Base-by-base conservation (phyloP, 1,140 invertebrate species). In the Mya arenaria region DNA sequence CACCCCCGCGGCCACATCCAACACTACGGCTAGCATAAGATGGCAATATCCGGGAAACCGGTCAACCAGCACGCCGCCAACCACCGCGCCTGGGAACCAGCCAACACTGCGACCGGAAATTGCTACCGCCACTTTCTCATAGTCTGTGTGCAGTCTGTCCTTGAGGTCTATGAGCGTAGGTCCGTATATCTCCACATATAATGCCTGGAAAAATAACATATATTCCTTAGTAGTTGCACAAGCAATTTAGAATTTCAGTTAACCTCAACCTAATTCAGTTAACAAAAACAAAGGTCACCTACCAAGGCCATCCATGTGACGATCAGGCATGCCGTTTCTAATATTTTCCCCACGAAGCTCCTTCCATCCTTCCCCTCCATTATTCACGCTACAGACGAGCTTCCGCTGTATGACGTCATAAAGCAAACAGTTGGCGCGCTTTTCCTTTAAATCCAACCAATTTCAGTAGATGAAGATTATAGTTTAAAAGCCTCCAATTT, bases 151-250 rank as follows among this genome's bases (percentile, higher is more conserved):
- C 13, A 82, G 71, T 48, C 63, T 69, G 1, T 82, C 25, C 44
- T 81, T 84, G 0, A 87, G 41, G 39, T 87, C 86, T 52, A 83
- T 86, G 6, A 84, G 56, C 1, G 85, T 88, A 36, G 86, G 85
- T 60, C 86, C 86, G 8, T 72, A 75, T 8, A 88, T 84, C 75
- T 88, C 86, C 13, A 79, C 28, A 48, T 79, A 82, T 6, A 83
- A 55, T n/a, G 84, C 85, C 85, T 86, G 72, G 15, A 83, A 81
- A 48, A 23, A 32, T n/a, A 62, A 63, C 8, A 25, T 15, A 8
- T 25, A 25, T 13, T 60, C 8, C 15, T 17, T 13, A 8, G 28
- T 60, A 25, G 10, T 60, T 60, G 25, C 15, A 60, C 28, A 60
- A n/a, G n/a, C n/a, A n/a, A n/a, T n/a, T n/a, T n/a, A n/a, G n/a